A percentile compares a stretch with the other conserved stretches of the same genome.
Conservation (phyloP, 2,113 vertebrate genomes). For the Menura novaehollandiae region DNA sequence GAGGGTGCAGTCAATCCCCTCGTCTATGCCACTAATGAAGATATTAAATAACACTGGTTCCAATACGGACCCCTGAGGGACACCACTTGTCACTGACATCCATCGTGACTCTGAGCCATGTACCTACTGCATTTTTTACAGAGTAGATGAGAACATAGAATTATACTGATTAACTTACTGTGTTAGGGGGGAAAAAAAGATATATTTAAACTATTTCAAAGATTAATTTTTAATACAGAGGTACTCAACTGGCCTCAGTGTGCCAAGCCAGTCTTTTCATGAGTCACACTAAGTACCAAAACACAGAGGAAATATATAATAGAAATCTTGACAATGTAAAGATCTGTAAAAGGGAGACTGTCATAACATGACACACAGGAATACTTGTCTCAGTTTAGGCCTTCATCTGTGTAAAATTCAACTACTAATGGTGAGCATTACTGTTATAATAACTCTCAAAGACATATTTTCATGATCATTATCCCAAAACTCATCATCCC, state of each 20-base stretch:
- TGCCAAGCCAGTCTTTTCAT: background rate
- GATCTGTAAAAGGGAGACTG: background rate
- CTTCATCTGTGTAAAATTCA: background rate
- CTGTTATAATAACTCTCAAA: background rate
- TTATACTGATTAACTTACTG: background rate
- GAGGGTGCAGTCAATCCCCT: background rate
- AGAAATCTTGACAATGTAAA: background rate
- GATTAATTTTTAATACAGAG: background rate
- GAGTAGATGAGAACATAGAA: background rate
- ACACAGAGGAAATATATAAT: background rate
- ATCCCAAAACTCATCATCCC: background rate
- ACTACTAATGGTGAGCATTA: background rate
- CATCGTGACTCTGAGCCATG: fast-evolving
- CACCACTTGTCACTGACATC: background rate
- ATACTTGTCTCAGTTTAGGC: background rate
- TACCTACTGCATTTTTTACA: background rate
- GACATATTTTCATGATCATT: background rate
- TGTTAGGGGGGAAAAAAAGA: background rate
- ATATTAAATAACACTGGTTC: background rate
- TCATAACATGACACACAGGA: background rate
- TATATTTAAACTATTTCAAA: background rate
- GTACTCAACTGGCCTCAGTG: background rate
- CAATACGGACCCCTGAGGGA: background rate
- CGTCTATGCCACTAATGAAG: background rate
- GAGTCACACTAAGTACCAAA: background rate